Evolutionary conservation across 2,797 vertebrate species (phyloP), one percentile per base, ranked within the genome.

Genomic region (Epinephelus awoara): DNA sequence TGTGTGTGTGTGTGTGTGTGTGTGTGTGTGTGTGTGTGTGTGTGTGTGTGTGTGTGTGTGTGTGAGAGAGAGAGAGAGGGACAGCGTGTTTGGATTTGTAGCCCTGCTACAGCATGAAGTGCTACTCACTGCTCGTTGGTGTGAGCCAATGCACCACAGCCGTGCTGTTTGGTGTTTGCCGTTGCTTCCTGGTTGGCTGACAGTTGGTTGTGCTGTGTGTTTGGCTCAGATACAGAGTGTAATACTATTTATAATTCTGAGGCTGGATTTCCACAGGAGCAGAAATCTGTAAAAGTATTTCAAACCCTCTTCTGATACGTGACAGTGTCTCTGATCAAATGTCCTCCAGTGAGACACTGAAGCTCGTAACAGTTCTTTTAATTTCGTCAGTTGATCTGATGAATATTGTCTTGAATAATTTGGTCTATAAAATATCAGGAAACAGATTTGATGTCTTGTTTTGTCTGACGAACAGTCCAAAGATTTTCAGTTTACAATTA

Each of bases 71-170:
- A n/a, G n/a, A n/a, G n/a, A n/a, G 70, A 11, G 58, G 18, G 51
- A 19, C 8, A 6, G 69, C 5, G 29, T 42, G 58, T 50, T 70
- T 50, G 23, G 10, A 11, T 17, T 63, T 84, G 42, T 50, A 46
- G 68, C 72, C 68, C 83, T 6, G 50, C 70, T 64, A 3, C 9
- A 67, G 82, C 78, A 75, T 82, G 82, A 67, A 17, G 61, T 66
- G 77, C 67, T 79, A 34, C 7, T 34, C 76, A 72, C 63, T 46
- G 84, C 75, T 69, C 51, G 67, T 55, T 69, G 72, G 40, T 52
- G 68, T 75, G 79, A 77, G 68, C 44, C 27, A 7, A 47, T 19
- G 10, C 44, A 8, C 42, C 34, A 21, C 44, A 23, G 51, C 42
- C 5, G 11, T 49, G 63, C 23, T 57, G 54, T 55, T 66, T 54